A percentile compares a stretch with the other conserved stretches of the same genome.
Evolutionary conservation across 2,797 vertebrate species (phyloP).

Genomic region (Enteromius viviparus): DNA sequence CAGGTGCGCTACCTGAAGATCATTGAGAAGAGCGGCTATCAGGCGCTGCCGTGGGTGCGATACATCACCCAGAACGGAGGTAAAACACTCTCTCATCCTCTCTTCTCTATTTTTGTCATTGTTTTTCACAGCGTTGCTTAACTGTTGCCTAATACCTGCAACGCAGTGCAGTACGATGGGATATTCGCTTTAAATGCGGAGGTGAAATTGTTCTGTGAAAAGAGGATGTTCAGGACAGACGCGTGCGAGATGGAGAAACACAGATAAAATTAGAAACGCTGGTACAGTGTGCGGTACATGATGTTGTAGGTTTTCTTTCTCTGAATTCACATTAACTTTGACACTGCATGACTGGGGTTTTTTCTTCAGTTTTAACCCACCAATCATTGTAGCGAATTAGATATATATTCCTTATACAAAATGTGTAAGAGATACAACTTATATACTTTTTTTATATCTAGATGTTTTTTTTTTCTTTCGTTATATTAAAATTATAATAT

Average conservation of each 20-base stretch:
- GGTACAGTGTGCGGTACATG: not conserved
- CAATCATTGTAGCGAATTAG: not conserved
- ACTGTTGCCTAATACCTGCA: conserved; percentile 58
- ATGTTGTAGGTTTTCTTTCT: not conserved
- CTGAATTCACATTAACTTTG: not conserved
- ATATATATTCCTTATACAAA: too few species aligned
- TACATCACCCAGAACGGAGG: conserved; percentile 86
- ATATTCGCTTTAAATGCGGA: conserved; percentile 60
- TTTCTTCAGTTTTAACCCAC: not conserved
- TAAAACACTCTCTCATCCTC: conserved; percentile 59
- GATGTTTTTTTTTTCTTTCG: too few species aligned
- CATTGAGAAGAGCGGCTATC: conserved; percentile 85
- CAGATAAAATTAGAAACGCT: conserved; percentile 5
- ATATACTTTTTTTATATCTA: too few species aligned
- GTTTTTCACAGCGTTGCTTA: conserved; percentile 65
- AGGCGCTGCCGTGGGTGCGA: conserved; percentile 83
- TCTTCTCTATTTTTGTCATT: conserved; percentile 54
- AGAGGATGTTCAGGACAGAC: conserved; percentile 68
- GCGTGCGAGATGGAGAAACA: conserved; percentile 21
- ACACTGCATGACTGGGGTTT: not conserved
- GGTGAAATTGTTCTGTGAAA: conserved; percentile 69
- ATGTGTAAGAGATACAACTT: too few species aligned
- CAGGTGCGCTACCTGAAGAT: conserved; percentile 85
- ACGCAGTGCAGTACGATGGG: conserved; percentile 70
- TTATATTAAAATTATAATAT: too few species aligned